Evolutionary conservation across 2,797 vertebrate genomes (phyloP).

Genomic region (Potorous gilbertii): DNA sequence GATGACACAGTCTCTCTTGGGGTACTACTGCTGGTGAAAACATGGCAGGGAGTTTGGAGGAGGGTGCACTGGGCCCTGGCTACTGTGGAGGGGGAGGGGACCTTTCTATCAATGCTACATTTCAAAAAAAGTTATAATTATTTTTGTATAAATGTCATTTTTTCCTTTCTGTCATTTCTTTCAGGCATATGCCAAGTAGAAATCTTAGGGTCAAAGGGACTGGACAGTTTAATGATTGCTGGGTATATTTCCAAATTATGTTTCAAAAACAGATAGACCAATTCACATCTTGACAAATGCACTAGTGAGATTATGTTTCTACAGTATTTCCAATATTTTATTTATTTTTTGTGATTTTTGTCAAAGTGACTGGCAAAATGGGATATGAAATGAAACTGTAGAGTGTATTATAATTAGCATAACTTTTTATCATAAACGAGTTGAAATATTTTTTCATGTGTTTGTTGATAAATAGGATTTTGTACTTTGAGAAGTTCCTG

Average conservation of each 20-base stretch:
- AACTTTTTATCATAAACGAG: neutral
- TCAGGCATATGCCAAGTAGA: neutral
- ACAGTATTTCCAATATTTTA: neutral
- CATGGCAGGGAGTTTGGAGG: too few species aligned
- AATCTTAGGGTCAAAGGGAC: neutral
- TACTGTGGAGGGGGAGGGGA: too few species aligned
- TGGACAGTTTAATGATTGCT: neutral
- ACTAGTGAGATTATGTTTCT: neutral
- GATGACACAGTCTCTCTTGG: too few species aligned
- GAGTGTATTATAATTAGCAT: neutral
- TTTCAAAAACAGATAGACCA: neutral
- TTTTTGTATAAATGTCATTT: neutral
- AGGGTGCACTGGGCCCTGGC: too few species aligned
- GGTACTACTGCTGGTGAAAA: too few species aligned
- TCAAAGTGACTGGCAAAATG: neutral
- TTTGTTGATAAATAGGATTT: neutral
- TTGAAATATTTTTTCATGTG: neutral
- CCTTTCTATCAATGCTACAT: too few species aligned
- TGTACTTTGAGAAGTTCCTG: neutral
- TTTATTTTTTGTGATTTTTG: neutral
- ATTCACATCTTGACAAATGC: neutral
- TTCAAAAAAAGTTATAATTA: neutral
- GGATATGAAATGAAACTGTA: neutral
- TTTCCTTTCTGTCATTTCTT: neutral
- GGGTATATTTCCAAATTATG: neutral